phyloP scores from a whole-genome alignment of 1,140 invertebrate species.

The Bombus balteatus region DNA sequence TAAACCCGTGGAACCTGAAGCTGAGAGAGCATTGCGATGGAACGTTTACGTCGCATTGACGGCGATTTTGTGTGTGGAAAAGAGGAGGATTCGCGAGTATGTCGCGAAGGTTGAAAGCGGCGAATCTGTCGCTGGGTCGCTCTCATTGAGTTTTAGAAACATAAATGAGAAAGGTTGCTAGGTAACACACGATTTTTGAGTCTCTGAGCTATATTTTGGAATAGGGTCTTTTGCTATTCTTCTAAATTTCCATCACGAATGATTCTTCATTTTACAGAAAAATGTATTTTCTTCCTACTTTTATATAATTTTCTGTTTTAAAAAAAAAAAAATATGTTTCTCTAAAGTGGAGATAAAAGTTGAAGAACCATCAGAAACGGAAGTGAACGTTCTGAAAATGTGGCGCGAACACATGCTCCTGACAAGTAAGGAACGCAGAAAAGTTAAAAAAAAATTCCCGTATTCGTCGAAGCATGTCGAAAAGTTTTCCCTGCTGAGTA shows the following conservation, averaged over 20 bases:
- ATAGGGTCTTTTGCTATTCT: neutral
- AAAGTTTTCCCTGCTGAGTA: slow-evolving; percentile 37
- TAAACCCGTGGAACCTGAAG: neutral
- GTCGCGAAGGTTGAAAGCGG: neutral
- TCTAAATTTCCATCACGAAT: neutral
- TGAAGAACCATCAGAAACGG: neutral
- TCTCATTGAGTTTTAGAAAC: neutral
- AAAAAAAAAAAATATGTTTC: neutral
- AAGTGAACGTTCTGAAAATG: neutral
- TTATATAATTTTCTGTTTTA: neutral
- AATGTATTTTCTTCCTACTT: neutral
- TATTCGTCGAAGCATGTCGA: slow-evolving; percentile 41
- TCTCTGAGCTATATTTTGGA: neutral
- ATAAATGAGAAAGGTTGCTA: neutral
- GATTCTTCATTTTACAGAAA: neutral
- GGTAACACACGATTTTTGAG: neutral
- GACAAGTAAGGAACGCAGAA: neutral
- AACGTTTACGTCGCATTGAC: neutral
- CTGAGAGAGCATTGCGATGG: neutral
- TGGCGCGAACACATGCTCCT: neutral
- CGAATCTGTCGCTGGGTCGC: neutral
- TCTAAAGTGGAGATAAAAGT: neutral
- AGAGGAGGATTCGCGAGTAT: neutral
- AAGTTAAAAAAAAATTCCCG: slow-evolving; percentile 44
- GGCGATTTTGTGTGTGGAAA: neutral